phyloP scores from a whole-genome alignment of 1,140 invertebrate species.

The Drosophila persimilis region DNA sequence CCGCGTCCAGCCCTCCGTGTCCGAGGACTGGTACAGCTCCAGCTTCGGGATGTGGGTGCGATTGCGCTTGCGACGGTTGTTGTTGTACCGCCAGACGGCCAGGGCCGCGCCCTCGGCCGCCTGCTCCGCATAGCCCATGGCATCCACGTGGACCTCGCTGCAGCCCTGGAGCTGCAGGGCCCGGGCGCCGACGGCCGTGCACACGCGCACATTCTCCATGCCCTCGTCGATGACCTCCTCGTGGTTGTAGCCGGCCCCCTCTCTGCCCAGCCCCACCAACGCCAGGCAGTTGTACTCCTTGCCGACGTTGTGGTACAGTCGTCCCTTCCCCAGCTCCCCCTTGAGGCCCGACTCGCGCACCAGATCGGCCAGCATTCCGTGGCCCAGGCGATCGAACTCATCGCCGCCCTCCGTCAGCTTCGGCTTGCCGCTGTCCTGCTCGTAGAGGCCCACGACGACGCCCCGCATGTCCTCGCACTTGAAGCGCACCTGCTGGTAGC shows the following conservation, averaged over 20 bases:
- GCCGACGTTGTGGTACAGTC: conserved; percentile 86
- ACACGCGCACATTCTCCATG: conserved; percentile 82
- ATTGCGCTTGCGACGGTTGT: conserved; percentile 85
- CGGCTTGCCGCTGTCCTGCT: conserved; percentile 85
- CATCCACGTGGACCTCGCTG: conserved; percentile 86
- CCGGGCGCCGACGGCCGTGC: conserved; percentile 84
- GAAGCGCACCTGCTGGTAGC: conserved; percentile 18
- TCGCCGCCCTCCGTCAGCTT: conserved; percentile 62
- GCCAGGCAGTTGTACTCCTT: conserved; percentile 86
- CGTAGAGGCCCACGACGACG: conserved; percentile 51
- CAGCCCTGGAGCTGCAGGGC: conserved; percentile 85
- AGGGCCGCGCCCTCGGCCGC: conserved; percentile 89
- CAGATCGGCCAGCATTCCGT: conserved; percentile 67
- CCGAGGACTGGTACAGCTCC: conserved; percentile 83
- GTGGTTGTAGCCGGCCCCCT: conserved; percentile 85
- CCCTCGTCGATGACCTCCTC: conserved; percentile 87
- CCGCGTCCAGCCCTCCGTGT: conserved; percentile 87
- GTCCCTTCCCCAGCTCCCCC: conserved; percentile 83
- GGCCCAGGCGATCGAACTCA: conserved; percentile 68
- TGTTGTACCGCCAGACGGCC: conserved; percentile 87
- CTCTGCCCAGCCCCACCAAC: conserved; percentile 87
- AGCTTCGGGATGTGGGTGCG: conserved; percentile 84
- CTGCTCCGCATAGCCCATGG: conserved; percentile 89
- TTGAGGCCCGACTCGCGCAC: conserved; percentile 53
- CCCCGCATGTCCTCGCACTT: conserved; percentile 43